Evolutionary conservation across 1,140 invertebrate genomes (phyloP), one percentile per base, ranked within the genome.

Genomic region (Drosophila asahinai): DNA sequence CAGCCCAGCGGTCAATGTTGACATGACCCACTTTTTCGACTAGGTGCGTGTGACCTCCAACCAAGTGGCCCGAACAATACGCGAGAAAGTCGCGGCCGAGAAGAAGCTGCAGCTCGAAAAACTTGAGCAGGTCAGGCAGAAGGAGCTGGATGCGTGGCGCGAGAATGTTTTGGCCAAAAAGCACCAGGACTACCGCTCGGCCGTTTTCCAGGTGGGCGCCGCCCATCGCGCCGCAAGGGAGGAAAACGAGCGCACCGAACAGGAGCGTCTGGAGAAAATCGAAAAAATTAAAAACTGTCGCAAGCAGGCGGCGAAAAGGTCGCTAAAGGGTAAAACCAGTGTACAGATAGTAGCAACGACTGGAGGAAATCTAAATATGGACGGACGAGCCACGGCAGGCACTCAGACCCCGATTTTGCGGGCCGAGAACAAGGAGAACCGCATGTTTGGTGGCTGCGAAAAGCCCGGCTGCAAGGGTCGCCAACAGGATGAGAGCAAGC

Each of bases 41-140:
- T 51, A 93, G 92, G 92, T 93, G 38, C 91, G 92, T 3, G 77
- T 92, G 52, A 76, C 92, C 58, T 92, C 92, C 4, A 92, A 80
- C 22, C 45, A 65, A 17, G 33, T 93, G 45, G 89, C 92, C 7
- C 57, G 65, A 1, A 77, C 92, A 12, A 79, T 93, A 65, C 83
- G 92, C 0, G 42, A 91, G 49, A 83, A 86, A 5, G 86, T 93
- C 2, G 64, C 77, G 0, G 68, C 79, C 2, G 92, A 92, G 49
- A 81, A 84, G 54, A 27, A 68, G 25, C 76, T 77, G 14, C 91
- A 93, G 63, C 3, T 83, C 17, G 43, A 80, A 30, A 83, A 77
- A 11, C 30, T 92, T 1, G 79, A 93, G 54, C 36, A 66, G 11
- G 78, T 59, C 8, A 92, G 90, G 45, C 76, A 78, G 19, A 49